Conservation (phyloP, 2,113 vertebrate species). For the Salvelinus sp. region DNA sequence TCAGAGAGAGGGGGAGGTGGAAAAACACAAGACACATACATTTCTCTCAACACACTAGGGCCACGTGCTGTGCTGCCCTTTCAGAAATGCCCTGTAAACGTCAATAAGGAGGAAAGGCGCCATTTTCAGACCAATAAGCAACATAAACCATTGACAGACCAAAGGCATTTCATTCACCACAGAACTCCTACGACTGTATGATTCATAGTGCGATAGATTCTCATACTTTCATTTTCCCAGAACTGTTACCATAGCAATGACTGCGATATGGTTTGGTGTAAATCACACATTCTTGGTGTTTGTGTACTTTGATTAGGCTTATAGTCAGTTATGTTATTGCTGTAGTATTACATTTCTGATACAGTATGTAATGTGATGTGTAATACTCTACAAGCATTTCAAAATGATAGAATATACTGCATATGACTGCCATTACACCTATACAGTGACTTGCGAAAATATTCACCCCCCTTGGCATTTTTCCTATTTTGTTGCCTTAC, state of each 20-base stretch:
- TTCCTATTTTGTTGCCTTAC: too few species aligned
- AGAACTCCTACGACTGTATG: constrained; percentile 17
- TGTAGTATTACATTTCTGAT: background rate
- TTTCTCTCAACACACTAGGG: constrained; percentile 29
- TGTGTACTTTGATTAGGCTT: background rate
- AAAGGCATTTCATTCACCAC: constrained; percentile 52
- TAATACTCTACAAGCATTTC: too few species aligned
- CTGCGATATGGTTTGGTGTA: background rate
- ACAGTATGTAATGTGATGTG: too few species aligned
- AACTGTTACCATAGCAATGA: constrained; percentile 4
- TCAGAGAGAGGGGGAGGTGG: too few species aligned
- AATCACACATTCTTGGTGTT: background rate
- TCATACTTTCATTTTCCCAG: background rate
- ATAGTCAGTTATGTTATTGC: background rate
- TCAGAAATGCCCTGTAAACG: constrained; percentile 48
- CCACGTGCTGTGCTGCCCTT: constrained; percentile 42
- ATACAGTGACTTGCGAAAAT: too few species aligned
- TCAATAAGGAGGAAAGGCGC: constrained; percentile 30
- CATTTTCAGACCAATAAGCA: constrained; percentile 30
- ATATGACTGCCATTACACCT: too few species aligned
- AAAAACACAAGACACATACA: background rate
- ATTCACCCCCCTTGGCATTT: too few species aligned
- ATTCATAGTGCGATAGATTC: background rate
- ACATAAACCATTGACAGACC: constrained; percentile 41
- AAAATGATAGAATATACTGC: too few species aligned